A percentile compares a stretch with the other conserved stretches of the same genome.
These are phyloP conservation scores for Theristus sp. DNA, from an alignment of 2,888 invertebrate species.

Conservation along the genomic window DNA sequence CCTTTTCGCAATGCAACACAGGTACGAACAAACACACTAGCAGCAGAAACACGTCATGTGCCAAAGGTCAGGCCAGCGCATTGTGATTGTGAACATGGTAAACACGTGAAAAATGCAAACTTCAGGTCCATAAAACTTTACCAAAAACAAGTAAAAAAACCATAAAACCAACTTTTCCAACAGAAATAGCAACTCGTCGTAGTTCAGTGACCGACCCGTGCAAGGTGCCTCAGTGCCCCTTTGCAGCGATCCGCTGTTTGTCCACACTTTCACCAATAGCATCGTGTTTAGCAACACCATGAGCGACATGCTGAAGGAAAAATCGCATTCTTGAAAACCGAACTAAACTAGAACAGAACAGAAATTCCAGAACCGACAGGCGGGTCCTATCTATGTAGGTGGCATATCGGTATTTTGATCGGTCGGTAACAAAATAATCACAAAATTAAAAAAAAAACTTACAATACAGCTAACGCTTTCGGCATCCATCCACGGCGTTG, in stretches of 20 bases:
- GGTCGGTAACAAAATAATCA: no score
- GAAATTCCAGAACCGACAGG: no score
- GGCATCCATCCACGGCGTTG: no score
- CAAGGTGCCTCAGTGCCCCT: not conserved
- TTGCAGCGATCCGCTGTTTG: not conserved
- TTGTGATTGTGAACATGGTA: not conserved
- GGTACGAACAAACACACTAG: no score
- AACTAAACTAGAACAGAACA: not conserved
- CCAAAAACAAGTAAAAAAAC: not conserved
- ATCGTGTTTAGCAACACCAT: not conserved
- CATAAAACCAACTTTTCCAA: not conserved
- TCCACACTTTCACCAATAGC: not conserved
- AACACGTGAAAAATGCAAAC: not conserved
- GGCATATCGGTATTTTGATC: no score
- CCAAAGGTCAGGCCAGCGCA: no score
- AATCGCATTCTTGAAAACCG: not conserved
- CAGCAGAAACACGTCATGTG: no score
- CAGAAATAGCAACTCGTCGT: not conserved
- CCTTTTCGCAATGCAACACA: no score
- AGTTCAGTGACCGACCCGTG: not conserved
- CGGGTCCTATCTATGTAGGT: no score
- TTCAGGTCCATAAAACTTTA: not conserved
- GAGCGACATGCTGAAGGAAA: not conserved
- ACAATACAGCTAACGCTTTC: no score
- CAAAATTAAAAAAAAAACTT: no score